A percentile compares a stretch with the other conserved stretches of the same genome.
phyloP scores from a whole-genome alignment of 2,888 invertebrate genomes.

The Eupithecia insigniata region DNA sequence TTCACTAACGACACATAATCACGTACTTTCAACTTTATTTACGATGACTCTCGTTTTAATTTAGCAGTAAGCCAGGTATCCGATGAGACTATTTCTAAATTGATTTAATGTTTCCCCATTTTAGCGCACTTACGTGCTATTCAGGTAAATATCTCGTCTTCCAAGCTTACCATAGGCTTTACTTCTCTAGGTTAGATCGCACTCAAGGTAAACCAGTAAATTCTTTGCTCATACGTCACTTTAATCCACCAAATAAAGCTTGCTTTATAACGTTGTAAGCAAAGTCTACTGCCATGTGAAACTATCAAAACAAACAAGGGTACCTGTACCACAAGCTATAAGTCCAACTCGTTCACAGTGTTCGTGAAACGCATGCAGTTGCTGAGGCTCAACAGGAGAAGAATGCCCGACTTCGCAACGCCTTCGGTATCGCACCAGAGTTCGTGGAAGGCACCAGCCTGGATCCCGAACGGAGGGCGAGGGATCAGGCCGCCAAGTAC shows the following conservation, averaged over 20 bases:
- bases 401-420: slow-evolving; percentile 95
- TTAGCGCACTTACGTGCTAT: slow-evolving; percentile 81
- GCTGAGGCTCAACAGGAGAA: slow-evolving; percentile 98
- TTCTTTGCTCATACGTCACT: background rate
- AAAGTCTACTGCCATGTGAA: background rate
- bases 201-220: slow-evolving; percentile 12
- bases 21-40: slow-evolving; percentile 49
- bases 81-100: slow-evolving; percentile 44
- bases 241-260: background rate
- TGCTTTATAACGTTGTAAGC: background rate
- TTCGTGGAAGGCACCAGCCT: slow-evolving; percentile 97
- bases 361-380: slow-evolving; percentile 97
- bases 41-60: slow-evolving; percentile 43
- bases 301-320: background rate
- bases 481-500: slow-evolving; percentile 85
- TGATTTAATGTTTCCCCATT: slow-evolving; percentile 73
- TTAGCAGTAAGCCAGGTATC: slow-evolving; percentile 11
- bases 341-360: slow-evolving; percentile 80
- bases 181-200: slow-evolving; percentile 29
- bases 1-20: too few species aligned
- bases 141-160: slow-evolving; percentile 74
- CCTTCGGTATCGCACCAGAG: slow-evolving; percentile 96
- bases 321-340: background rate
- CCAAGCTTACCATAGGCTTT: slow-evolving; percentile 36
- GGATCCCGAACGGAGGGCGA: slow-evolving; percentile 88